phyloP scores from a whole-genome alignment of 1,140 invertebrate genomes.

The Anoplophora glabripennis region DNA sequence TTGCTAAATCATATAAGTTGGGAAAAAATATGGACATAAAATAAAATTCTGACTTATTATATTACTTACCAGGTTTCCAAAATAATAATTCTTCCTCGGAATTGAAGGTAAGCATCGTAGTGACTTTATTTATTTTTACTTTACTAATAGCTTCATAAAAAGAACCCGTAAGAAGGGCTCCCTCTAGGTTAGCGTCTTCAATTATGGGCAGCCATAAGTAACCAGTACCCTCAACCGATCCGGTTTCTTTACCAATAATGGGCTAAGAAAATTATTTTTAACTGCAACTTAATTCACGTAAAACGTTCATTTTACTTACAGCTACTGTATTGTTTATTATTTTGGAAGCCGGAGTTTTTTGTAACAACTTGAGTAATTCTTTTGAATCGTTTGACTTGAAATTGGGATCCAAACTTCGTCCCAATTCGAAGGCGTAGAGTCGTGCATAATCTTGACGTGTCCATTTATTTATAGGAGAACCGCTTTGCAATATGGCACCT shows the following conservation, averaged over 20 bases:
- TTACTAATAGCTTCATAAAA: neutral
- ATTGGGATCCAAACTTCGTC: neutral
- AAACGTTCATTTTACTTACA: too few relatives aligned
- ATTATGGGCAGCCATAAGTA: neutral
- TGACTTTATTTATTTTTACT: neutral
- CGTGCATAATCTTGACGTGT: neutral
- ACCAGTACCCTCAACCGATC: neutral
- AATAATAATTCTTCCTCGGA: neutral
- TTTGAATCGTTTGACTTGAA: neutral
- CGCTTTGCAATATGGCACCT: neutral
- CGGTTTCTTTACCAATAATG: neutral
- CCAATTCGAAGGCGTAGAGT: neutral
- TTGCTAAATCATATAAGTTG: too few relatives aligned
- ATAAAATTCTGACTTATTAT: too few relatives aligned
- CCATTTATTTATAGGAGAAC: neutral
- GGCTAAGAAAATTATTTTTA: neutral
- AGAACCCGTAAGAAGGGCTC: neutral
- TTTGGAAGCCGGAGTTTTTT: neutral
- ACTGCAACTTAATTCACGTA: too few relatives aligned
- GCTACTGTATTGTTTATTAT: neutral
- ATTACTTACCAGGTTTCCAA: too few relatives aligned
- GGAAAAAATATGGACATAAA: too few relatives aligned
- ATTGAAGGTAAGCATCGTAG: neutral
- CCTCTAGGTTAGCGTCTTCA: neutral
- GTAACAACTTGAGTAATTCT: neutral